phyloP scores from a whole-genome alignment of 2,888 invertebrate genomes.

The Azorinus chamasolen region DNA sequence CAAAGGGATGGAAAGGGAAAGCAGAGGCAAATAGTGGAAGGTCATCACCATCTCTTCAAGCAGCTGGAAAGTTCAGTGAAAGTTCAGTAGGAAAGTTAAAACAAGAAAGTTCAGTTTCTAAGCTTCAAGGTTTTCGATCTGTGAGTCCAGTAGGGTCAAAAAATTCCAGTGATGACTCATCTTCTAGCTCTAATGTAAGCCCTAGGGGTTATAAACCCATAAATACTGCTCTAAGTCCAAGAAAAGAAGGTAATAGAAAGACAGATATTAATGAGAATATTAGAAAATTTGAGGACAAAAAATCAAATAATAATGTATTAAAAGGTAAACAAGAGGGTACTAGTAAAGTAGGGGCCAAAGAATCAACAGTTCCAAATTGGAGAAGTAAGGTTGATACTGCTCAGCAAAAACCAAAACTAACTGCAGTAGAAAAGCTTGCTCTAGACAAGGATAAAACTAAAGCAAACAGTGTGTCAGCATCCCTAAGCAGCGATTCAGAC shows the following conservation, averaged over 20 bases:
- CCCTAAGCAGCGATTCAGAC: conserved; percentile 43
- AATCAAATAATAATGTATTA: conserved; percentile 21
- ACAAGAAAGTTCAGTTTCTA: conserved; percentile 15
- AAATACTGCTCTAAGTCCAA: conserved; percentile 3
- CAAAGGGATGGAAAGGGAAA: conserved; percentile 58
- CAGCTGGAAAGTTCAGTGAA: conserved; percentile 33
- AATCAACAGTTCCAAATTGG: too few relatives aligned
- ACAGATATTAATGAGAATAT: conserved; percentile 61
- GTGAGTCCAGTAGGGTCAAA: conserved; percentile 50
- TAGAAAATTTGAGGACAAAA: conserved; percentile 32
- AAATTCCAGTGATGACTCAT: conserved; percentile 37
- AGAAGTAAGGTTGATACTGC: too few relatives aligned
- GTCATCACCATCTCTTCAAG: conserved; percentile 1
- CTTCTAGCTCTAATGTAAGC: conserved; percentile 47
- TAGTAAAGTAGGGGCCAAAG: background rate
- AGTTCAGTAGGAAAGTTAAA: conserved; percentile 54
- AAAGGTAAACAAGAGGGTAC: conserved; percentile 3
- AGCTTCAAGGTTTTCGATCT: conserved; percentile 51
- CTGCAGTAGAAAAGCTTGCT: conserved; percentile 24
- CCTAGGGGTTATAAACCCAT: conserved; percentile 56
- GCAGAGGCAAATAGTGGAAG: conserved; percentile 12
- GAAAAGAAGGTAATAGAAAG: conserved; percentile 21
- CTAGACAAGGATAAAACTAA: conserved; percentile 24
- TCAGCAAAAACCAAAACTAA: conserved; percentile 11
- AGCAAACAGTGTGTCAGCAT: conserved; percentile 24